Evolutionary conservation across 2,113 vertebrate species (phyloP), one percentile per base, ranked within the genome.

Genomic region (Chloropsis hardwickii): DNA sequence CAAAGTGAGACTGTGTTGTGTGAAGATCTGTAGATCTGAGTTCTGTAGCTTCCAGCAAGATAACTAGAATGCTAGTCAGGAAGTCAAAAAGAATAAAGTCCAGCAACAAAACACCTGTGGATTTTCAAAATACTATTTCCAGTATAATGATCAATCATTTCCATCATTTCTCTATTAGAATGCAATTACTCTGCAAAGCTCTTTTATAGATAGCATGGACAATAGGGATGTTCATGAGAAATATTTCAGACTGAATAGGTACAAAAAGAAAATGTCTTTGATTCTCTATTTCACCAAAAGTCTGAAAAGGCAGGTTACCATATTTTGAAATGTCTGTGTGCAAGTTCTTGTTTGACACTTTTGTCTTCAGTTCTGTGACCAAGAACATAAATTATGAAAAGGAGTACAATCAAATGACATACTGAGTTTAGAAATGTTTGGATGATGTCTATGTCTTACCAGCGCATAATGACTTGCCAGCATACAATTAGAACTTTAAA

Each of bases 401-500:
- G n/a, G 28, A 96, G 81, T 24, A 65, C 13, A 88, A 72, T 90
- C 31, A 74, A 91, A 88, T 61, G 44, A 81, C 81, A 86, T 80
- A 71, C 27, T 94, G 64, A 90, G 35, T 25, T 95, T 77, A 90
- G 57, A 81, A 28, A 58, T 61, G 45, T 79, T 92, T 60, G 84
- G 61, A 94, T 78, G 64, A 61, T 84, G 42, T 62, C 71, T 93
- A 7, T 6, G 2, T 77, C 64, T 92, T 88, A 64, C 33, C 60
- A 70, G 31, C 56, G 48, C 73, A 72, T 33, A 90, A 19, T 85
- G 65, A 58, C 51, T 92, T 92, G 58, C 62, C 77, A 67, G 37
- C 45, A 50, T 86, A 70, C 47, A 93, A 95, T 95, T 95, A 95
- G 24, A 91, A 65, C 35, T 87, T 94, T 42, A 95, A 62, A 93